A percentile compares a stretch with the other conserved stretches of the same genome.
Evolutionary conservation across 1,140 invertebrate species (phyloP).

Genomic region (Episyrphus balteatus): DNA sequence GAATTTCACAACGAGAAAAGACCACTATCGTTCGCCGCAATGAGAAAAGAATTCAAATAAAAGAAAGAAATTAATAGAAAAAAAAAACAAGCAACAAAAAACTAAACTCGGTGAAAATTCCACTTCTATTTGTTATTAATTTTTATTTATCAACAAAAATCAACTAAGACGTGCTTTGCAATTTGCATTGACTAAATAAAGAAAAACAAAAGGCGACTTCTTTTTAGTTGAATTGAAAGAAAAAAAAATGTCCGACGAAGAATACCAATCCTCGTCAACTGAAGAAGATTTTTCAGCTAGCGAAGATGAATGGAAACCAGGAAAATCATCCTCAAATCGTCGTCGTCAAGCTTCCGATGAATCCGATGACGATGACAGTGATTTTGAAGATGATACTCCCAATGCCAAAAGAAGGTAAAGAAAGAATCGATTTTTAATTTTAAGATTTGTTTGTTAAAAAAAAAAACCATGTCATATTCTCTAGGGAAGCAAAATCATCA

Average conservation of each 20-base stretch:
- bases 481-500: slow-evolving; percentile 18
- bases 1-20: no score
- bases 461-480: neutral
- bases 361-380: slow-evolving; percentile 32
- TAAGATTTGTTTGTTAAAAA: neutral
- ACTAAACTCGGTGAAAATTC: no score
- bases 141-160: no score
- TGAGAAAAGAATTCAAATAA: no score
- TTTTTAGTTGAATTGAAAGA: neutral
- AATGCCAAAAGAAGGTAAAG: slow-evolving; percentile 2
- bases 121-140: no score
- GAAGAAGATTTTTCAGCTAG: slow-evolving; percentile 31
- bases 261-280: slow-evolving; percentile 24
- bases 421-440: neutral
- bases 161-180: no score
- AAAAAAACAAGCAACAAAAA: no score
- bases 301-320: slow-evolving; percentile 32
- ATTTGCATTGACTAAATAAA: no score
- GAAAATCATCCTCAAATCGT: slow-evolving; percentile 13
- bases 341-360: slow-evolving; percentile 20
- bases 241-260: slow-evolving; percentile 29
- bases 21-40: no score
- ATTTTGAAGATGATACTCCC: slow-evolving; percentile 22
- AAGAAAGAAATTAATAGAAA: no score
- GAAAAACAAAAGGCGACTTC: no score